Base-by-base conservation (phyloP, 2,113 vertebrate species). In the Cyprinodon brontotheroides region DNA sequence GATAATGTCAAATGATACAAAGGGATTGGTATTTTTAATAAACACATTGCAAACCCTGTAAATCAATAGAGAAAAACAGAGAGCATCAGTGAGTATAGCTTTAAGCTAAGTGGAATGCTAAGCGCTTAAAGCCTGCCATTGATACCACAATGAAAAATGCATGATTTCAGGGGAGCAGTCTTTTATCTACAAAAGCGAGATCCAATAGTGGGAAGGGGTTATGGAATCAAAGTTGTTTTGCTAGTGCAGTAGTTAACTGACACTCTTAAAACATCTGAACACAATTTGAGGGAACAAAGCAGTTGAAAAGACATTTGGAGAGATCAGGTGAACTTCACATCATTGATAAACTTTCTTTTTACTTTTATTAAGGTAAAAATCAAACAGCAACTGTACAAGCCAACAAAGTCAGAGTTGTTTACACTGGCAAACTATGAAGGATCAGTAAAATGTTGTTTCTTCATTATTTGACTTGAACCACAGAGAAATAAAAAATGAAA, bases 21-120 rank as follows among this genome's bases (percentile, higher is more conserved):
- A 82, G 89, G 89, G 93, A 93, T 79, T 84, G 81, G 83, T 89
- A 82, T 90, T 83, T 93, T 80, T 86, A 90, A 90, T 91, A 89
- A 89, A 88, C 90, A 90, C 87, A 79, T 92, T 73, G 87, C 91
- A 89, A 91, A 90, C 87, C 75, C 87, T 84, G 79, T 83, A 83
- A 94, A 95, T 94, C 93, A 94, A 95, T 94, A 94, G 82, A 94
- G 92, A 88, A 90, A 94, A 94, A 90, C 91, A 94, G 92, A 94
- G 92, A 89, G 93, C 93, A 92, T 93, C 89, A 85, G 87, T 91
- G 90, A 94, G 92, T 87, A 92, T 94, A 93, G 93, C 94, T 95
- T 91, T 86, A 92, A 95, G 93, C 93, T 89, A 94, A 93, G 88
- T 89, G 90, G 86, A 86, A 91, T 88, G 86, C 87, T 89, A 92